Evolutionary conservation across 1,140 invertebrate species (phyloP), one percentile per base, ranked within the genome.

Genomic region (Lucilia cuprina): DNA sequence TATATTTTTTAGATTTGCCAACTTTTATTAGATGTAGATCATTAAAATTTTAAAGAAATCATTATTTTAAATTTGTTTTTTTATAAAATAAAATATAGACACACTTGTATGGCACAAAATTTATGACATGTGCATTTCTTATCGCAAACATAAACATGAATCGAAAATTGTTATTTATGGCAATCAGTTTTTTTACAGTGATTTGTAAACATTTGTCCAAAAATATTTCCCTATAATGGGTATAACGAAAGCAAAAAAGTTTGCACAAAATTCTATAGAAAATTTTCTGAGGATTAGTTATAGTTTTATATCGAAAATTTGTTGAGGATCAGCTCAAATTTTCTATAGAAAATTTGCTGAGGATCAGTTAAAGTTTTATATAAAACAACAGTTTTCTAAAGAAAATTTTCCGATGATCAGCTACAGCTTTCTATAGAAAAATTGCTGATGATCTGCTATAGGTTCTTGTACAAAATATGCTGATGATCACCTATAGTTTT

Each of bases 91-190:
- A n/a, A n/a, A 65, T 30, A 30, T 21, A 70, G 19, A 70, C 65
- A 25, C 55, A 21, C 1, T 25, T 70, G 65, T 70, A 21, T 70
- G 65, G 19, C 65, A 70, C 19, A 70, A 70, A 21, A 70, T 70
- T 70, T 70, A 70, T 70, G 65, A 70, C 19, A 70, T 21, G 19
- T 70, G 19, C 65, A 25, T 25, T 70, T 70, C 65, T 70, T 70
- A 70, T 70, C 65, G 55, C 14, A 2, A 70, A 70, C 65, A 70
- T 25, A 70, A 70, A 70, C 65, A 21, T 25, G 65, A 70, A 70
- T 70, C 10, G 19, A 70, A 21, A 70, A 70, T 70, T 70, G 65
- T 70, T 70, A 25, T 70, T 70, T 70, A 70, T 70, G 65, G 65
- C 65, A 70, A 70, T 25, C 13, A n/a, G 9, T 70, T 70, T 70